Base-by-base conservation (phyloP, 2,888 invertebrate genomes). In the Xanthostigma xanthostigma region DNA sequence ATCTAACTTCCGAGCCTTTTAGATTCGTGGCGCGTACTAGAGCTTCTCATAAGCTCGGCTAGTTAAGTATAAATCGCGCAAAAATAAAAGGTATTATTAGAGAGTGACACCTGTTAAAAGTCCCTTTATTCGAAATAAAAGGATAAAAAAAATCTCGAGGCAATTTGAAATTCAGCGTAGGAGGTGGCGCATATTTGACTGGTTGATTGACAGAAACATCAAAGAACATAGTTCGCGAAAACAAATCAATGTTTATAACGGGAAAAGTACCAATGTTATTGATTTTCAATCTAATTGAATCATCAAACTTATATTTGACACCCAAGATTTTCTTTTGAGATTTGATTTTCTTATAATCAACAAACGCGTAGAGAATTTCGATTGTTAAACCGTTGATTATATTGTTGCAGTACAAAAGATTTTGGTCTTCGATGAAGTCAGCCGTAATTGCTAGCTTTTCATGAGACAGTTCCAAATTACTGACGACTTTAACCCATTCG, bases 111-210 rank as follows among this genome's bases (percentile, higher is more conserved):
- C 13, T 46, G 27, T 8, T 45, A 44, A 45, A 33, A 33, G 35
- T 41, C 34, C 50, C 46, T 11, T 40, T 37, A 17, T 46, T 39
- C 17, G 41, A 45, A 36, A 65, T 55, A 54, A 75, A 75, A 1
- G 80, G 79, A 59, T 79, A 79, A 62, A 79, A 80, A 62, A 80
- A 80, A 60, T 79, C 78, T 51, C 71, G 64, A 1, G 79, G 79
- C 44, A 79, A 63, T 55, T 68, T 69, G 44, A 76, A 68, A 47
- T 73, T 66, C 46, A 77, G 67, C 36, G 70, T 67, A 4, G 79
- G 79, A 39, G 73, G 69, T 52, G 71, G 72, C 2, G 74, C 73
- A 52, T 69, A 68, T 50, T 67, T 65, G 44, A 62, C 63, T 2
- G 63, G 57, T 9, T 73, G 69, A 3, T 69, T 62, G 9, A 58